Percentiles rank a stretch among this genome's conserved stretches.
Evolutionary conservation across 2,888 invertebrate species (phyloP).

Genomic region (Gandaritis pyraliata): DNA sequence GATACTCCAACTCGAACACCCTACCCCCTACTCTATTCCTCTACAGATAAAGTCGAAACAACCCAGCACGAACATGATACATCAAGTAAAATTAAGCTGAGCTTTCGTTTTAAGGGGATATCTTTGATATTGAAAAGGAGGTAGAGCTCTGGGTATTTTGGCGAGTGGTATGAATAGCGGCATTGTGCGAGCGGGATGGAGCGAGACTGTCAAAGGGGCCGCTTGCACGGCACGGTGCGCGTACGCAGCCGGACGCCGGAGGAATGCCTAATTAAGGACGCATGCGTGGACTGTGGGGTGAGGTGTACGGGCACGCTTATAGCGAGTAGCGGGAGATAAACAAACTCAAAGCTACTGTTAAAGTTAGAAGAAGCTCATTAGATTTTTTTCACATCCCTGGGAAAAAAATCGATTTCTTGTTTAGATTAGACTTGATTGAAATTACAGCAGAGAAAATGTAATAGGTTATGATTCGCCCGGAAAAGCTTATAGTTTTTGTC

Average conservation of each 20-base stretch:
- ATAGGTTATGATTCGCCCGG: no score
- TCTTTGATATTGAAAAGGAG: constrained; percentile 75
- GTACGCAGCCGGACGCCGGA: constrained; percentile 78
- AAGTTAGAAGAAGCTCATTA: no score
- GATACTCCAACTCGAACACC: constrained; percentile 48
- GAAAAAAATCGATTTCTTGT: no score
- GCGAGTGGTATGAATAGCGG: constrained; percentile 72
- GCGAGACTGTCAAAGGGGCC: constrained; percentile 74
- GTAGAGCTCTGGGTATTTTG: constrained; percentile 48
- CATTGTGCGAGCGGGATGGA: constrained; percentile 77
- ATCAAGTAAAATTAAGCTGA: constrained; percentile 51
- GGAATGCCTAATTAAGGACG: constrained; percentile 84
- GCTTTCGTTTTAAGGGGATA: constrained; percentile 50
- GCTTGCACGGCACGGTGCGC: constrained; percentile 69
- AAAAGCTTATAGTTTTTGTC: no score
- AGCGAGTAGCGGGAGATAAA: constrained; percentile 35
- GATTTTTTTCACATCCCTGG: no score
- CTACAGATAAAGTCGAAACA: constrained; percentile 36
- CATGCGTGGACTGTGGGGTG: constrained; percentile 74
- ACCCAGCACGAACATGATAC: constrained; percentile 44
- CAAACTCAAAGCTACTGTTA: no score
- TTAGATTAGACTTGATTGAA: no score
- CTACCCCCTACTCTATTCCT: constrained; percentile 43
- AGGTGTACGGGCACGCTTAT: constrained; percentile 28
- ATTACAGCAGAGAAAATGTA: no score